Percentiles rank a stretch among this genome's conserved stretches.
Conservation (phyloP, 2,797 vertebrate species). For the Buphagus erythrorhynchus region DNA sequence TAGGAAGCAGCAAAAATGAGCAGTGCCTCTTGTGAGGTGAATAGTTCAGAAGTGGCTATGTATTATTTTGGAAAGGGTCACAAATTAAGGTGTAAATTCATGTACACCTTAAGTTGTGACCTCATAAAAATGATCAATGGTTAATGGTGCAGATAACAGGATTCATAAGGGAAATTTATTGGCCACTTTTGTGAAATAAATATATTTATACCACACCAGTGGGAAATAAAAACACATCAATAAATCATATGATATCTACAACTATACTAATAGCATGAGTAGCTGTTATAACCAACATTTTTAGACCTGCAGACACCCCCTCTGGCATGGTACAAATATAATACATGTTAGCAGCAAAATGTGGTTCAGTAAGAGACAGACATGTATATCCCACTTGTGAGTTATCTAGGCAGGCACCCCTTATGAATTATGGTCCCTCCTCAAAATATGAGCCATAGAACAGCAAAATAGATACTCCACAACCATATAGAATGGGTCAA, state of each 20-base stretch:
- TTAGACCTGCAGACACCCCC: constrained; percentile 78
- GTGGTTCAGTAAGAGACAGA: constrained; percentile 45
- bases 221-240: constrained; percentile 84
- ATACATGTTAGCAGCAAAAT: constrained; percentile 58
- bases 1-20: constrained; percentile 24
- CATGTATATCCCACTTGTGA: constrained; percentile 51
- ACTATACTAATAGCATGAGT: constrained; percentile 79
- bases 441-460: not conserved
- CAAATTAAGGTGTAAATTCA: constrained; percentile 75
- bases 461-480: constrained; percentile 11
- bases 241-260: constrained; percentile 83
- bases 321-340: constrained; percentile 74
- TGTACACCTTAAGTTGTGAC: constrained; percentile 75
- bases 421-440: constrained; percentile 36
- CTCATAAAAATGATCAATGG: constrained; percentile 83
- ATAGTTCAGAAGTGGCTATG: constrained; percentile 80
- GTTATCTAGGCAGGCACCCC: constrained; percentile 30
- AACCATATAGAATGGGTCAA: not conserved
- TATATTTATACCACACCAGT: constrained; percentile 82
- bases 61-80: constrained; percentile 74
- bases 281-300: constrained; percentile 77
- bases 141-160: constrained; percentile 82
- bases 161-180: constrained; percentile 87
- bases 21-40: constrained; percentile 73
- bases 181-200: constrained; percentile 84